A percentile compares a stretch with the other conserved stretches of the same genome.
These are phyloP conservation scores for Acleris laterana DNA, from an alignment of 2,888 invertebrate species.

Conservation along the genomic window DNA sequence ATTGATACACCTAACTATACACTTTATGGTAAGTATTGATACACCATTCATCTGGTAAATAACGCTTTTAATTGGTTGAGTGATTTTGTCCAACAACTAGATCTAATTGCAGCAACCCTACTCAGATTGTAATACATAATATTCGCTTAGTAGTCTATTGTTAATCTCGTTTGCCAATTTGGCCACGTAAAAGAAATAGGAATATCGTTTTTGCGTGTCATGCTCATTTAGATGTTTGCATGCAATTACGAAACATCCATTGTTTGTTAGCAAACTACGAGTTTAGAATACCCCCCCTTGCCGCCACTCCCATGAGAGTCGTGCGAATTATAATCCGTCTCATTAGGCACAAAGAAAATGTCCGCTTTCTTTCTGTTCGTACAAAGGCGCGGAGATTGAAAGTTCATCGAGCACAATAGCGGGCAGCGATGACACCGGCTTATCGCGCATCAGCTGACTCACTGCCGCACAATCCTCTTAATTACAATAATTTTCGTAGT, in stretches of 20 bases:
- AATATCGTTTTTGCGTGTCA: conserved; percentile 35
- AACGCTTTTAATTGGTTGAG: conserved; percentile 31
- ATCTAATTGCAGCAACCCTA: neutral
- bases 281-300: conserved; percentile 54
- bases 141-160: conserved; percentile 1
- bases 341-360: conserved; percentile 71
- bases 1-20: conserved; percentile 34
- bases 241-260: conserved; percentile 58
- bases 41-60: conserved; percentile 34
- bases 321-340: conserved; percentile 71
- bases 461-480: conserved; percentile 73
- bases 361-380: conserved; percentile 69
- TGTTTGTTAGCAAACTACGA: conserved; percentile 52
- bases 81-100: conserved; percentile 10
- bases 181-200: conserved; percentile 30
- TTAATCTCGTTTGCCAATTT: conserved; percentile 32
- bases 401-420: conserved; percentile 70
- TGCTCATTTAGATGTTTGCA: conserved; percentile 43
- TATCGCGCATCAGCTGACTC: conserved; percentile 77
- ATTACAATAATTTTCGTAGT: conserved; percentile 78
- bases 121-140: neutral
- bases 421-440: conserved; percentile 68
- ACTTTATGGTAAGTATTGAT: conserved; percentile 28
- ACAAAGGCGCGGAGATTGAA: conserved; percentile 67
- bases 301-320: conserved; percentile 60